Conservation (phyloP, 2,113 vertebrate genomes). For the Varanus salvator region DNA sequence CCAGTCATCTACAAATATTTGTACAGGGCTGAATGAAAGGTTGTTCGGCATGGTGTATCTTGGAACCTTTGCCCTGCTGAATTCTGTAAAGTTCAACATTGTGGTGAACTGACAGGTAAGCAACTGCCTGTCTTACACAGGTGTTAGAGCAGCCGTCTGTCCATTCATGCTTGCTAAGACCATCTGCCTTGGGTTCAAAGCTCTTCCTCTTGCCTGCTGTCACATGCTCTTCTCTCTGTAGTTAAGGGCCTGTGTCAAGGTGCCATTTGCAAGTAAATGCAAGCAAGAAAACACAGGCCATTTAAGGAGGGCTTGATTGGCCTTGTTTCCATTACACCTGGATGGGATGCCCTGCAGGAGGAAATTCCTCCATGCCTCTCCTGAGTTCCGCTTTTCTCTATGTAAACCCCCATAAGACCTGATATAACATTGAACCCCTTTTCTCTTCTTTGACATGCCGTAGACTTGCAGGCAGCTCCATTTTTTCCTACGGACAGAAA, state of each 20-base stretch:
- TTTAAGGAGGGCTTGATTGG: not conserved
- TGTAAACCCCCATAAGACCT: not conserved
- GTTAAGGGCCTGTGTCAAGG: conserved; percentile 11
- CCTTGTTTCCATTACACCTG: not conserved
- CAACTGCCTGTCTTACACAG: conserved; percentile 36
- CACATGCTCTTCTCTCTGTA: not conserved
- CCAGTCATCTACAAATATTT: not conserved
- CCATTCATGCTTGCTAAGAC: conserved; percentile 47
- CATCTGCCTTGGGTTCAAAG: conserved; percentile 29
- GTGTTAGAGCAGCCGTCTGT: conserved; percentile 59
- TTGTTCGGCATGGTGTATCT: conserved; percentile 13
- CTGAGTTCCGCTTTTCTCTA: not conserved
- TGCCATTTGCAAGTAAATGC: not conserved
- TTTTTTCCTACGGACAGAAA: not conserved
- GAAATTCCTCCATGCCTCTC: not conserved
- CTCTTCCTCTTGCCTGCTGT: conserved; percentile 40
- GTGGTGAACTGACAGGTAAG: conserved; percentile 27
- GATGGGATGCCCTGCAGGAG: not conserved
- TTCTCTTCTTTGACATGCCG: not conserved
- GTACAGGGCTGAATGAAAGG: conserved; percentile 14
- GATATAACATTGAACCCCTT: too few species aligned
- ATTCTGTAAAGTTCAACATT: conserved; percentile 47
- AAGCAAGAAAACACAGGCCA: not conserved
- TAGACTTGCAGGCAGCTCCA: too few species aligned
- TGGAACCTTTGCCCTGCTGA: conserved; percentile 22